phyloP scores from a whole-genome alignment of 2,113 vertebrate genomes.

The Macrotis lagotis region DNA sequence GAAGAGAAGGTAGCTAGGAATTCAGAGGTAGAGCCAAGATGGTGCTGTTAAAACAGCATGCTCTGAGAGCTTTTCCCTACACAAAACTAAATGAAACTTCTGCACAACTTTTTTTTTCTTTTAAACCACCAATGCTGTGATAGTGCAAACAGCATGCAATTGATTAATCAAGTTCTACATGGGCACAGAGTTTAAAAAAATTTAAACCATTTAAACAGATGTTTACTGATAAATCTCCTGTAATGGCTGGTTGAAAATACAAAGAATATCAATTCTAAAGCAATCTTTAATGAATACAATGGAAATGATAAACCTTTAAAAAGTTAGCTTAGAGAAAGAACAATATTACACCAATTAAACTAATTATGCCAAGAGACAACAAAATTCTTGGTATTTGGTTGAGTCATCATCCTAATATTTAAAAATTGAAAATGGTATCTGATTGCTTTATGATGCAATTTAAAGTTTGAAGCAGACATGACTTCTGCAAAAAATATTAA shows the following conservation, averaged over 20 bases:
- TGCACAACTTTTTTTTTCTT: too few relatives aligned
- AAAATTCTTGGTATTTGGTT: constrained; percentile 82
- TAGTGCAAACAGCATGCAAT: constrained; percentile 94
- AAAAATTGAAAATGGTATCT: constrained; percentile 79
- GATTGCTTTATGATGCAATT: constrained; percentile 74
- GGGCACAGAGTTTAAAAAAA: constrained; percentile 85
- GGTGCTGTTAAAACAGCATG: too few relatives aligned
- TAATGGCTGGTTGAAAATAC: constrained; percentile 92
- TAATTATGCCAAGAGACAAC: constrained; percentile 84
- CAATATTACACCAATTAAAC: constrained; percentile 84
- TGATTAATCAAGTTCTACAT: constrained; percentile 95
- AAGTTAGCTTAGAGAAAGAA: constrained; percentile 82
- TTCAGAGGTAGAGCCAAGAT: too few relatives aligned
- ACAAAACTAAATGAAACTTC: too few relatives aligned
- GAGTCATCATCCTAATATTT: constrained; percentile 80
- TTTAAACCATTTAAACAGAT: constrained; percentile 89
- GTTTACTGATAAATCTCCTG: constrained; percentile 94
- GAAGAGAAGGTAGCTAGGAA: too few relatives aligned
- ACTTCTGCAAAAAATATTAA: constrained; percentile 75
- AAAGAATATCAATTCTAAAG: constrained; percentile 88
- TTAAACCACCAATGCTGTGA: too few relatives aligned
- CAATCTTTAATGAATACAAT: constrained; percentile 95
- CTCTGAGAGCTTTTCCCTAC: too few relatives aligned
- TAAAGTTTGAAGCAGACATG: constrained; percentile 61
- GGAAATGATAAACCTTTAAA: constrained; percentile 85